phyloP scores from a whole-genome alignment of 1,140 invertebrate species.

The Magallana gigas region DNA sequence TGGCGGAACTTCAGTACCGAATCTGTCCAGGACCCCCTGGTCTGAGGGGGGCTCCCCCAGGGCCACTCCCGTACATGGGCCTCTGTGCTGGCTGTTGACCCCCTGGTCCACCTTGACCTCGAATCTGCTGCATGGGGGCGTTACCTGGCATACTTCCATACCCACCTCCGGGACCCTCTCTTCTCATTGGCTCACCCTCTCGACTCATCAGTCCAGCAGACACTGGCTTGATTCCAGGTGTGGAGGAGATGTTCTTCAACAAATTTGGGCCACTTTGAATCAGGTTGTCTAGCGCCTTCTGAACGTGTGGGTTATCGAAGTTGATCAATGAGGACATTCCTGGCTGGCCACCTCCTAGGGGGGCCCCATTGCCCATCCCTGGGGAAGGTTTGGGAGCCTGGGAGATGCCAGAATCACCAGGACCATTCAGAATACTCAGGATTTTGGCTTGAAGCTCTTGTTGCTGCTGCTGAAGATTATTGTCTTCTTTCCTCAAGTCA shows the following conservation, averaged over 20 bases:
- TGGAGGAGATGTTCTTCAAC: conserved; percentile 66
- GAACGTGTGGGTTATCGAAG: conserved; percentile 80
- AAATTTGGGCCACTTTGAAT: conserved; percentile 77
- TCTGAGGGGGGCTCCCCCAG: conserved; percentile 7
- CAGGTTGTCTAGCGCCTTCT: conserved; percentile 80
- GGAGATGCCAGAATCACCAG: conserved; percentile 51
- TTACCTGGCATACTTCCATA: conserved; percentile 18
- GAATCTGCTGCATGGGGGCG: conserved; percentile 24
- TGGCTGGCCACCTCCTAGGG: background rate
- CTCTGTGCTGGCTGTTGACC: conserved; percentile 1
- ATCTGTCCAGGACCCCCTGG: conserved; percentile 29
- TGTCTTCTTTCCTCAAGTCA: conserved; percentile 44
- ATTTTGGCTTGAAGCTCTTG: conserved; percentile 91
- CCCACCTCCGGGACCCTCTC: background rate
- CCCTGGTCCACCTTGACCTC: conserved; percentile 2
- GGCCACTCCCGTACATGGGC: conserved; percentile 33
- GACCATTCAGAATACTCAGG: conserved; percentile 84
- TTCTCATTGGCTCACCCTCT: conserved; percentile 46
- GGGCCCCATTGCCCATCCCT: conserved; percentile 38
- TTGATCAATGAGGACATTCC: conserved; percentile 72
- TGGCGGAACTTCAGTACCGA: background rate
- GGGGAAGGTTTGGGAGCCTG: conserved; percentile 51
- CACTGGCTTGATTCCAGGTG: conserved; percentile 40
- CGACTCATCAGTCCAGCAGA: conserved; percentile 45
- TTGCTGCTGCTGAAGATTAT: conserved; percentile 77